phyloP scores from a whole-genome alignment of 2,888 invertebrate species.

The Nysson spinosus region DNA sequence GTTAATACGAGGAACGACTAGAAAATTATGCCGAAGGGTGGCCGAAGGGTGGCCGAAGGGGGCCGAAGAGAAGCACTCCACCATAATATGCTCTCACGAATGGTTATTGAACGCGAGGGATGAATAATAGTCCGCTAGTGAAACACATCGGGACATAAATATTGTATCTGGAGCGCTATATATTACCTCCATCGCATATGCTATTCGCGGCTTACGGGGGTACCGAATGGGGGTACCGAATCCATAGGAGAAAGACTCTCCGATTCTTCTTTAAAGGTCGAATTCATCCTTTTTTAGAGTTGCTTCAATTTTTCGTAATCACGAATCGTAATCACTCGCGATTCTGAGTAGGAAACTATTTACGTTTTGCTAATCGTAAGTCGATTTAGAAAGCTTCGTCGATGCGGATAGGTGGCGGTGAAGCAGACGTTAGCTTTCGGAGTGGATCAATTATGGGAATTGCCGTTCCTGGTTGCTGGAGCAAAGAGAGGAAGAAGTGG shows the following conservation, averaged over 20 bases:
- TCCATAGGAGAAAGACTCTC: no score
- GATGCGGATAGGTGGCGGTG: constrained; percentile 34
- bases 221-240: no score
- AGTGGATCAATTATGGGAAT: no score
- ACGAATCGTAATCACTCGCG: constrained; percentile 72
- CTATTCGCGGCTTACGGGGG: constrained; percentile 70
- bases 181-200: constrained; percentile 75
- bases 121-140: constrained; percentile 77
- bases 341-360: constrained; percentile 75
- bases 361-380: constrained; percentile 75
- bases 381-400: constrained; percentile 75
- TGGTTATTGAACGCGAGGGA: constrained; percentile 75
- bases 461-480: no score
- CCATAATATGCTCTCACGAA: constrained; percentile 69
- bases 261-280: no score
- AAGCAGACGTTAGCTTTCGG: no score
- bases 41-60: not conserved
- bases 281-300: no score
- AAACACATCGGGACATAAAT: constrained; percentile 76
- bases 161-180: constrained; percentile 76
- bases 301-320: no score
- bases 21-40: no score
- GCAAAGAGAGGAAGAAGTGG: no score
- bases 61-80: constrained; percentile 10
- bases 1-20: no score